Percentiles rank a stretch among this genome's conserved stretches.
phyloP scores from a whole-genome alignment of 2,113 vertebrate genomes.

The Mirza zaza region DNA sequence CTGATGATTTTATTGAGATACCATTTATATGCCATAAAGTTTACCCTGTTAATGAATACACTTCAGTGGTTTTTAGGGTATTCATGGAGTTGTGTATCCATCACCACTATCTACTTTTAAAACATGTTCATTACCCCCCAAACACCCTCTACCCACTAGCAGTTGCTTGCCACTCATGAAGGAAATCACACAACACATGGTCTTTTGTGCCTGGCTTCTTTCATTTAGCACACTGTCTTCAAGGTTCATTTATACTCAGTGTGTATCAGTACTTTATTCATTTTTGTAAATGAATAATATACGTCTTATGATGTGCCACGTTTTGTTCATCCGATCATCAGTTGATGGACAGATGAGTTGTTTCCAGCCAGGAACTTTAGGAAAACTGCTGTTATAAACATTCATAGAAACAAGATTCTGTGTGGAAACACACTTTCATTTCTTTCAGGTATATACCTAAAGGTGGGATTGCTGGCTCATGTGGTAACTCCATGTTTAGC shows the following conservation, averaged over 20 bases:
- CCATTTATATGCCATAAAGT: not conserved
- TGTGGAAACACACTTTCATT: not conserved
- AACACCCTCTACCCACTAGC: no score
- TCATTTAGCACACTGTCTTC: not conserved
- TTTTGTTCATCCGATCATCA: not conserved
- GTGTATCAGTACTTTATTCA: not conserved
- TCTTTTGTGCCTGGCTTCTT: not conserved
- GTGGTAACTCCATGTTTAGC: not conserved
- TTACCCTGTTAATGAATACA: not conserved
- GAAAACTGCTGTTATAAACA: not conserved
- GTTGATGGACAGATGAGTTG: not conserved
- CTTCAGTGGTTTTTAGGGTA: not conserved
- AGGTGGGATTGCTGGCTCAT: not conserved
- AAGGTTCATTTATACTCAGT: not conserved
- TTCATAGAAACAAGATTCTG: not conserved
- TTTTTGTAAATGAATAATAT: not conserved
- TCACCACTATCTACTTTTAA: not conserved
- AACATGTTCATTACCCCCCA: not conserved
- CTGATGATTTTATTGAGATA: not conserved
- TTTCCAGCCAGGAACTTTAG: not conserved
- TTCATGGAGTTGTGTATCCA: not conserved
- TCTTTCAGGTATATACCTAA: not conserved
- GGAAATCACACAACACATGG: not conserved
- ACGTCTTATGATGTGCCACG: accelerated
- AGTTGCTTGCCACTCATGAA: no score